phyloP scores from a whole-genome alignment of 92 coral and sea anemone genomes.

The Zoanthus solanderi region DNA sequence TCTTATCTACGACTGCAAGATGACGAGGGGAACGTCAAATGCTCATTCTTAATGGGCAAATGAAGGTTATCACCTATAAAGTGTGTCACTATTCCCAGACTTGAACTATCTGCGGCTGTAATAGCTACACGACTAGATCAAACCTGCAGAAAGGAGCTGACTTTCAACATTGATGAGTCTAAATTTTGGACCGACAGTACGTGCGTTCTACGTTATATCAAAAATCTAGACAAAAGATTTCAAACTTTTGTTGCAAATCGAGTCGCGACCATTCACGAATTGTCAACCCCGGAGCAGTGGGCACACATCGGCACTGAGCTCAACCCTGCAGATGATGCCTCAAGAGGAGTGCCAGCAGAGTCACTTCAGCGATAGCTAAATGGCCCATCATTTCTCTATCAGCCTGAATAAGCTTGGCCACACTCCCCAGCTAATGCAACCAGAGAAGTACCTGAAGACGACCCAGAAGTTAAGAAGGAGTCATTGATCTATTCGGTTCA shows the following conservation, averaged over 20 bases:
- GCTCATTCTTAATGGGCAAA: background rate
- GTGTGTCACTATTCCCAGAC: conserved; percentile 11
- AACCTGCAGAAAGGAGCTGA: conserved; percentile 35
- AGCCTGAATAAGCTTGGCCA: conserved; percentile 45
- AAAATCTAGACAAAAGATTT: conserved; percentile 42
- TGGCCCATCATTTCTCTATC: conserved; percentile 40
- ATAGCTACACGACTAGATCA: conserved; percentile 42
- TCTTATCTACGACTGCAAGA: background rate
- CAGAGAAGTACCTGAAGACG: conserved; percentile 29
- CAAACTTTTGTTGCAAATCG: conserved; percentile 49
- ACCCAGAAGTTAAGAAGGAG: background rate
- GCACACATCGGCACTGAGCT: conserved; percentile 41
- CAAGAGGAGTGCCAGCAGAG: background rate
- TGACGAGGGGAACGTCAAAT: too few relatives aligned
- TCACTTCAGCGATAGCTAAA: too few relatives aligned
- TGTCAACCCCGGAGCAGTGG: conserved; percentile 54
- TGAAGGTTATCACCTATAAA: background rate
- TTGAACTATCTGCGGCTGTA: conserved; percentile 18
- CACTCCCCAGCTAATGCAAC: conserved; percentile 28
- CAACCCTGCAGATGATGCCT: conserved; percentile 55
- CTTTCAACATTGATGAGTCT: conserved; percentile 21
- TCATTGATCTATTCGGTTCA: conserved; percentile 10
- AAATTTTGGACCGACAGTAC: conserved; percentile 37
- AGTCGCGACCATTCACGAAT: conserved; percentile 37
- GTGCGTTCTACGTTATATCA: conserved; percentile 1